Evolutionary conservation across 2,113 vertebrate species (phyloP).

Genomic region (Ia io): DNA sequence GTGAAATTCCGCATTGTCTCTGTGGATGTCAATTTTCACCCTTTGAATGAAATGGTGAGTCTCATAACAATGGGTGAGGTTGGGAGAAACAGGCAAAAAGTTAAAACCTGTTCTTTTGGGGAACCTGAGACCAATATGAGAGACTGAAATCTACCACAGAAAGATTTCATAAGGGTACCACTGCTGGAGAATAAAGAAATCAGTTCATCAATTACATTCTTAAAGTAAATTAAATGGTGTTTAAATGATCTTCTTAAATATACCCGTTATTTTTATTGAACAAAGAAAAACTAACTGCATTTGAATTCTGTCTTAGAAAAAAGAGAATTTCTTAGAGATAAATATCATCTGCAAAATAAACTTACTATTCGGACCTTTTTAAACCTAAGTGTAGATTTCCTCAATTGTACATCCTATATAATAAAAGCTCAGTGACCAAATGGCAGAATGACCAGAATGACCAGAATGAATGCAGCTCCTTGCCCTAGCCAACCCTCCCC

Average conservation of each 20-base stretch:
- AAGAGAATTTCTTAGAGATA: not conserved
- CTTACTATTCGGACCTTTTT: not conserved
- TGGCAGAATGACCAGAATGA: too few relatives aligned
- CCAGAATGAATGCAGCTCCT: too few relatives aligned
- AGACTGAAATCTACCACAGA: not conserved
- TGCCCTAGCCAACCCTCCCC: too few relatives aligned
- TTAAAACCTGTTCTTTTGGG: not conserved
- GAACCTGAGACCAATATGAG: not conserved
- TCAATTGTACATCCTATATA: not conserved
- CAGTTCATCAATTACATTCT: not conserved
- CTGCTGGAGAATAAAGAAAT: not conserved
- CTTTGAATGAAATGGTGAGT: conserved; percentile 78
- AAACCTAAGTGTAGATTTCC: not conserved
- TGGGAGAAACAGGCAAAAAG: not conserved
- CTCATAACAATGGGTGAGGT: not conserved
- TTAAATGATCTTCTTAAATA: not conserved
- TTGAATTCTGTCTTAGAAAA: not conserved
- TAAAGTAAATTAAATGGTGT: not conserved
- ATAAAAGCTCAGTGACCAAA: too few relatives aligned
- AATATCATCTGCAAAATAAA: not conserved
- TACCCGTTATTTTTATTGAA: not conserved
- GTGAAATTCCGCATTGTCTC: conserved; percentile 81
- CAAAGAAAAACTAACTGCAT: not conserved
- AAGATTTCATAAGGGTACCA: not conserved
- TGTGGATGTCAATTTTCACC: conserved; percentile 77